Conservation (phyloP, 2,888 invertebrate species). For the Philhelius pedissequus region DNA sequence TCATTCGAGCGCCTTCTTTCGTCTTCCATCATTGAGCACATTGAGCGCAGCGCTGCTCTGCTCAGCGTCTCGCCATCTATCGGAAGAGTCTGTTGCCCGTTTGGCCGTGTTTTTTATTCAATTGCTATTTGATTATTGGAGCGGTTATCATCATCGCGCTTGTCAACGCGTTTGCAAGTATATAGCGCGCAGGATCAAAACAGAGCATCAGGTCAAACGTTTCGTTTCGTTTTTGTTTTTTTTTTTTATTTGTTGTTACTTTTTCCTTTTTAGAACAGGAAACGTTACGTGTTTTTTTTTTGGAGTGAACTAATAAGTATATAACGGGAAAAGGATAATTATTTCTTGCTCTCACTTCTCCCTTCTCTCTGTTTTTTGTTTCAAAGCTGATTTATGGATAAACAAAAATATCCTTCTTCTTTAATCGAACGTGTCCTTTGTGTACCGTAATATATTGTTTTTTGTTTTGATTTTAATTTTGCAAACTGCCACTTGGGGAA, state of each 20-base stretch:
- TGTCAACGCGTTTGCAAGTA: constrained; percentile 65
- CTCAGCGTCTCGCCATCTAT: constrained; percentile 58
- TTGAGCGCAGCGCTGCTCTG: constrained; percentile 48
- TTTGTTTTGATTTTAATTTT: too few relatives aligned
- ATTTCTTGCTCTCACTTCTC: not conserved
- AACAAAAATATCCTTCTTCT: not conserved
- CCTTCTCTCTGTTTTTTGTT: not conserved
- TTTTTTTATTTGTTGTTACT: not conserved
- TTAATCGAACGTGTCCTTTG: not conserved
- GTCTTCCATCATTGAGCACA: constrained; percentile 66
- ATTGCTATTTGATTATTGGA: constrained; percentile 63
- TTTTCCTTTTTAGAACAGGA: constrained; percentile 25
- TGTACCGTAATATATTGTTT: constrained; percentile 24
- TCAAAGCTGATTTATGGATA: not conserved
- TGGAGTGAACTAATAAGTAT: constrained; percentile 45
- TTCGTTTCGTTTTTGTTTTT: constrained; percentile 10
- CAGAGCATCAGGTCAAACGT: constrained; percentile 36
- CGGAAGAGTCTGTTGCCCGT: constrained; percentile 50
- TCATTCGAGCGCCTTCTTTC: constrained; percentile 68
- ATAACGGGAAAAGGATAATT: constrained; percentile 39
- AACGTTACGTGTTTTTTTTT: constrained; percentile 15
- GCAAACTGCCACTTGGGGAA: constrained; percentile 11
- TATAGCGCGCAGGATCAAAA: constrained; percentile 56
- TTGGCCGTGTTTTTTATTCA: constrained; percentile 59
- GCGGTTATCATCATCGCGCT: constrained; percentile 61